Conservation (phyloP, 1,140 invertebrate species). For the Mercenaria mercenaria region DNA sequence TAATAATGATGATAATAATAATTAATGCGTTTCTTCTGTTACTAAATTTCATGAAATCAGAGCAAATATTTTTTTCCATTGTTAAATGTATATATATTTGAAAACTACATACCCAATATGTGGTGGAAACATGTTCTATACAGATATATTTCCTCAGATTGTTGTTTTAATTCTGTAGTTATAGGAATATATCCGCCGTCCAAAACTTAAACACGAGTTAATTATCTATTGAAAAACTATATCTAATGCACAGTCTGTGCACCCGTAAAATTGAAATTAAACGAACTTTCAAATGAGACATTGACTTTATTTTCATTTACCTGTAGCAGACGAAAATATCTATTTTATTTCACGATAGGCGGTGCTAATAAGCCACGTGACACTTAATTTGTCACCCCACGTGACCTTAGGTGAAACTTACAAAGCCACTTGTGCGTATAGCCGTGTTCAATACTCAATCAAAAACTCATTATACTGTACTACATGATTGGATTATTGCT, state of each 20-base stretch:
- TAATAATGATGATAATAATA: no score
- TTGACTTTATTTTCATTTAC: conserved; percentile 35
- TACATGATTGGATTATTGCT: conserved; percentile 47
- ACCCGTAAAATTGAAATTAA: not conserved
- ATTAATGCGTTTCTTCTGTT: no score
- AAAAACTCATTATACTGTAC: conserved; percentile 34
- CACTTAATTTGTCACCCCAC: conserved; percentile 38
- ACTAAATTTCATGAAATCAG: no score
- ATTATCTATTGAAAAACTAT: no score
- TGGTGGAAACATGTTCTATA: conserved; percentile 20
- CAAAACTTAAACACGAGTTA: no score
- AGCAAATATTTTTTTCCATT: no score
- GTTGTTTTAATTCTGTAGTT: not conserved
- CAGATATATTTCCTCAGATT: not conserved
- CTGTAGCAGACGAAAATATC: conserved; percentile 32
- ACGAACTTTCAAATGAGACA: not conserved
- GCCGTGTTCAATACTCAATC: conserved; percentile 50
- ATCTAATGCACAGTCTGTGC: not conserved
- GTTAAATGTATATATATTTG: no score
- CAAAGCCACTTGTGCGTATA: conserved; percentile 23
- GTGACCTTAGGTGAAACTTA: conserved; percentile 40
- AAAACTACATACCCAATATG: conserved; percentile 36
- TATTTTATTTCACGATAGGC: conserved; percentile 60
- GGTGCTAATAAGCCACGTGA: conserved; percentile 46
- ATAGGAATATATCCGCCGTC: no score